phyloP scores from a whole-genome alignment of 2,113 vertebrate genomes.

The Psephotus haematonotus region DNA sequence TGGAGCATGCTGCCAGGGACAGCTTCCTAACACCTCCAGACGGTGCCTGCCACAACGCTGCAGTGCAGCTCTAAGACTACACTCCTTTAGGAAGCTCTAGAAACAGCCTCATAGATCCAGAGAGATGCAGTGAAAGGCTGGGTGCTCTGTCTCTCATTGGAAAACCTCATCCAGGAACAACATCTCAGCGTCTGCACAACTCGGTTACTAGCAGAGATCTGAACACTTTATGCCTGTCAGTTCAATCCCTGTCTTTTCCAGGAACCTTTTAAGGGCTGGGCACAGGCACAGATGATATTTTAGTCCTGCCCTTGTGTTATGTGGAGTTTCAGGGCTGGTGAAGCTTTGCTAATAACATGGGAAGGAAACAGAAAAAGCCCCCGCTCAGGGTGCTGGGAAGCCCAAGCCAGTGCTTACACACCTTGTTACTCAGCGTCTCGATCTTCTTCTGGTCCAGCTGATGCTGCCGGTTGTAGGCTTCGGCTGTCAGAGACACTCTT shows the following conservation, averaged over 20 bases:
- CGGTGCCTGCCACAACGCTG: accelerated
- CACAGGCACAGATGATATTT: not conserved
- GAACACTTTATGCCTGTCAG: not conserved
- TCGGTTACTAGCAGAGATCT: not conserved
- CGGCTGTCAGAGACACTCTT: constrained; percentile 78
- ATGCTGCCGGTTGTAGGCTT: constrained; percentile 86
- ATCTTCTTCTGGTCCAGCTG: constrained; percentile 89
- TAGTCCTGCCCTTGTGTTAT: not conserved
- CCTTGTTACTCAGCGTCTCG: constrained; percentile 84
- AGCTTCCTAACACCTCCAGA: not conserved
- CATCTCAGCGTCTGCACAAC: accelerated
- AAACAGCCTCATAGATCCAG: not conserved
- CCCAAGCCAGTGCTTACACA: constrained; percentile 26
- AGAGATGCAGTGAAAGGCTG: not conserved
- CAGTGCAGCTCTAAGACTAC: not conserved
- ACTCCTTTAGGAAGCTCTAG: not conserved
- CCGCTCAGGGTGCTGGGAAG: not conserved
- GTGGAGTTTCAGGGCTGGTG: not conserved
- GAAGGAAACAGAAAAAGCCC: not conserved
- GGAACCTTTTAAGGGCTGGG: not conserved
- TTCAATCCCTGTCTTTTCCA: not conserved
- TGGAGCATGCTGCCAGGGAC: not conserved
- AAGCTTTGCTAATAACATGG: not conserved
- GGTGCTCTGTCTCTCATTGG: not conserved
- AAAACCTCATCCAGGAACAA: not conserved